These are phyloP conservation scores for Nothoprocta pentlandii DNA, from an alignment of 2,113 vertebrate genomes.

Conservation along the genomic window DNA sequence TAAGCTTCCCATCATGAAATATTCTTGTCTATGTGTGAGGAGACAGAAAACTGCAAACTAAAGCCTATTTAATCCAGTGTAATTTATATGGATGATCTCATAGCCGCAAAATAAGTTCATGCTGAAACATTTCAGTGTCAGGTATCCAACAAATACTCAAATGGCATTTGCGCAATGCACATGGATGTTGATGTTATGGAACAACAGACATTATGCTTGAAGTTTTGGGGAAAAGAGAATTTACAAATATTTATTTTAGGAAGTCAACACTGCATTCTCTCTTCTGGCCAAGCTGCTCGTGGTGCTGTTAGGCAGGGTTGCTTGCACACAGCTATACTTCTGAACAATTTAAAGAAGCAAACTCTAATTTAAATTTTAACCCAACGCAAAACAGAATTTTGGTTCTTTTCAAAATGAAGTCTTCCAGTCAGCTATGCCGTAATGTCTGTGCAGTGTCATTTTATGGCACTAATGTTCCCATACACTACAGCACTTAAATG, in stretches of 20 bases:
- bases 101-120: constrained; percentile 31
- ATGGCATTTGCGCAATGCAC: constrained; percentile 36
- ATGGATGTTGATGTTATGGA: constrained; percentile 64
- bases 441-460: constrained; percentile 5
- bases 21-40: background rate
- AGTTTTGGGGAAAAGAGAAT: constrained; percentile 67
- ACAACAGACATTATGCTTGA: background rate
- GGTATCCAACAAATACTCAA: constrained; percentile 46
- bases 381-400: background rate
- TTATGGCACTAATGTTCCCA: background rate
- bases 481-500: constrained; percentile 19
- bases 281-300: constrained; percentile 47
- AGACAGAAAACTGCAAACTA: background rate
- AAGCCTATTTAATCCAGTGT: constrained; percentile 21
- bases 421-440: background rate
- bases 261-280: constrained; percentile 57
- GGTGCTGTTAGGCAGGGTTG: background rate
- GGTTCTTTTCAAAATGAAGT: constrained; percentile 12
- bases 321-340: background rate
- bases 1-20: constrained; percentile 63
- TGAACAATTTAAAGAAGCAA: background rate
- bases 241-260: constrained; percentile 79
- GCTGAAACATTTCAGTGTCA: constrained; percentile 43
- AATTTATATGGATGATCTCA: constrained; percentile 70
- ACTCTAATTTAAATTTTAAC: constrained; percentile 22